A percentile compares a stretch with the other conserved stretches of the same genome.
phyloP scores from a whole-genome alignment of 2,113 vertebrate genomes.

The Panthera leo region DNA sequence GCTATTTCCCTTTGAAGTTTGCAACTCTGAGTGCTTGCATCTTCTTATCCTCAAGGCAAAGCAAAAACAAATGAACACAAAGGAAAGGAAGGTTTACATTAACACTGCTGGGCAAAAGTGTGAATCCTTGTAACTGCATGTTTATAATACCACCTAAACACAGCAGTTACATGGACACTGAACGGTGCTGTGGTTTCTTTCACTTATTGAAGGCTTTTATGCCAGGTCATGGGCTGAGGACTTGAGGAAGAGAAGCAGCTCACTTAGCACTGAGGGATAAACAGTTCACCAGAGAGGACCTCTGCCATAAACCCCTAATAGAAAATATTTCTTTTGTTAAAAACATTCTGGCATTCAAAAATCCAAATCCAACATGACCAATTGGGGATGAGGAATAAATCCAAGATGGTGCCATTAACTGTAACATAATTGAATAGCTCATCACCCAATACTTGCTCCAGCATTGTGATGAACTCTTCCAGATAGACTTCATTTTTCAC shows the following conservation, averaged over 20 bases:
- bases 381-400: background rate
- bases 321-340: constrained; percentile 14
- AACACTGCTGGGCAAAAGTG: background rate
- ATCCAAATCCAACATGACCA: background rate
- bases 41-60: background rate
- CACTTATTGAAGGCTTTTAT: background rate
- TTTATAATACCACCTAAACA: background rate
- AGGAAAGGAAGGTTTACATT: background rate
- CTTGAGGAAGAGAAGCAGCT: background rate
- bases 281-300: background rate
- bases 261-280: background rate
- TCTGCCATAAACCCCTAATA: background rate
- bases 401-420: background rate
- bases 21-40: background rate
- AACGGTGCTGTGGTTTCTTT: background rate
- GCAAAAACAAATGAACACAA: background rate
- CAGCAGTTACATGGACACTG: background rate
- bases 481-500: background rate
- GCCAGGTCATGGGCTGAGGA: background rate
- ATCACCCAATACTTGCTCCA: background rate
- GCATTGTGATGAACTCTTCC: background rate
- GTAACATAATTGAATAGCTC: background rate
- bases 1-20: background rate
- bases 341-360: background rate
- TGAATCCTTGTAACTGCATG: background rate